Percentiles rank a stretch among this genome's conserved stretches.
Conservation (phyloP, 2,888 invertebrate genomes). For the Eugnorisma glareosa region DNA sequence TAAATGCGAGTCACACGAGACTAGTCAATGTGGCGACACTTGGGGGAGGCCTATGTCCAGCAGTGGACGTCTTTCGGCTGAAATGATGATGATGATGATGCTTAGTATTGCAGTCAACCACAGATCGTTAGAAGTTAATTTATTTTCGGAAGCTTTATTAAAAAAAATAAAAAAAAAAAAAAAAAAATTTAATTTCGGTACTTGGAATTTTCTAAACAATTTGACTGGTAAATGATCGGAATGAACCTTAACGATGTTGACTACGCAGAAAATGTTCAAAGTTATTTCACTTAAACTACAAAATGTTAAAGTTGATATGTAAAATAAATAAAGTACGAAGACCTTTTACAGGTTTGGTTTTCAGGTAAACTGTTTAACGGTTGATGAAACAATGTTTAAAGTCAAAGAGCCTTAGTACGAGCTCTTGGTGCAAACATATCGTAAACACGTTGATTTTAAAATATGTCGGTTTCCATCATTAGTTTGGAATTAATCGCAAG, state of each 20-base stretch:
- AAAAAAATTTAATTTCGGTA: conserved; percentile 31
- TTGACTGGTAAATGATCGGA: conserved; percentile 39
- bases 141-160: too few relatives aligned
- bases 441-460: background rate
- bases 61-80: too few relatives aligned
- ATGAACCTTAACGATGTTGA: conserved; percentile 25
- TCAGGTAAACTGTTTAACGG: conserved; percentile 1
- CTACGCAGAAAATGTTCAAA: conserved; percentile 34
- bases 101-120: too few relatives aligned
- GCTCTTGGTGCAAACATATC: background rate
- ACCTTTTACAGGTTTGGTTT: background rate
- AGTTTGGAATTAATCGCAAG: too few relatives aligned
- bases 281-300: conserved; percentile 38
- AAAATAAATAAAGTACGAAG: conserved; percentile 27
- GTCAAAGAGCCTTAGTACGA: background rate
- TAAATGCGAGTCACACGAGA: too few relatives aligned
- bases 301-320: conserved; percentile 20
- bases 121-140: too few relatives aligned
- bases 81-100: too few relatives aligned
- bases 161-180: too few relatives aligned
- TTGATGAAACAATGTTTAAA: conserved; percentile 21
- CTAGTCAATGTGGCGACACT: too few relatives aligned
- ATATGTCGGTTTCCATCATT: too few relatives aligned
- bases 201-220: conserved; percentile 41
- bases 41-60: too few relatives aligned